Evolutionary conservation across 2,113 vertebrate genomes (phyloP), one percentile per base, ranked within the genome.

Genomic region (Brachyhypopomus occidentalis): DNA sequence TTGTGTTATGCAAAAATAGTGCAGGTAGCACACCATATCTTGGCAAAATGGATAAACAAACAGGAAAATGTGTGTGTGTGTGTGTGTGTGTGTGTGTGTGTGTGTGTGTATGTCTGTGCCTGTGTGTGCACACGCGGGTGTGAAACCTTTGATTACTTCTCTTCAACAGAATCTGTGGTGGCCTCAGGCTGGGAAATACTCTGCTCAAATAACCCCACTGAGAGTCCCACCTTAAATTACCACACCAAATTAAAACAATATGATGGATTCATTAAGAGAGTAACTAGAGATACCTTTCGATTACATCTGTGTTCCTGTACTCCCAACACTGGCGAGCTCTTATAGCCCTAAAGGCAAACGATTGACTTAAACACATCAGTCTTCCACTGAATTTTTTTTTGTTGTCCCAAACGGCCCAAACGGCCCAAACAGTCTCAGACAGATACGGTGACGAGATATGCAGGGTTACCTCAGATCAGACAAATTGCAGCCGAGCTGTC

Each of bases 141-240:
- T 67, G 64, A 22, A 38, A 41, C 19, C 89, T 88, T 88, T 89
- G 91, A 91, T 91, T 86, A 92, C 89, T 79, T 80, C 81, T 86
- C 85, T 91, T 85, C 85, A 85, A 88, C 85, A 83, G 84, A 86
- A 86, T 88, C 87, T 87, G 83, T 16, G 67, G 76, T 76, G 75
- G 90, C 90, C 90, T 88, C 84, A 88, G 88, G 89, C 89, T 88
- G 58, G 85, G 81, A 84, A 91, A 90, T 89, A 89, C 89, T 89
- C 89, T 84, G 87, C 83, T 84, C 86, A 89, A 88, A 91, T 89
- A 86, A 71, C 77, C 72, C 85, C 87, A 84, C 88, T 22, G 66
- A 70, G 66, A 41, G 7, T 70, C 66, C 66, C 66, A 70, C 66
- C 48, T 73, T 30, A 87, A 82, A 86, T 78, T 83, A 86, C 85